phyloP scores from a whole-genome alignment of 2,797 vertebrate genomes.

The Coilia nasus region DNA sequence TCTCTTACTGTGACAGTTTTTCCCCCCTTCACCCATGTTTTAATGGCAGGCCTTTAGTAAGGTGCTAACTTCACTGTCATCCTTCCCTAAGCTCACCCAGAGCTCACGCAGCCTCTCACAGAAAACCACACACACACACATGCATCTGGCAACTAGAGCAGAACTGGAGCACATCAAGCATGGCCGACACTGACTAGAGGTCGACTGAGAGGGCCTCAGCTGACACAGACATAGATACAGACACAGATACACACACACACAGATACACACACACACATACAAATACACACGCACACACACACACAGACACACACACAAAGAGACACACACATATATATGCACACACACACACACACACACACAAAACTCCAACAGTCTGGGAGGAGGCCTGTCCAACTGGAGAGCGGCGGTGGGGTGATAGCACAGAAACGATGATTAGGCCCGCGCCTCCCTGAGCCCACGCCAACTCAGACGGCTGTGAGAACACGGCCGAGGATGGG shows the following conservation, averaged over 20 bases:
- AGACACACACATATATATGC: constrained; percentile 39
- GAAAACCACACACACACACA: not conserved
- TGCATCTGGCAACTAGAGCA: constrained; percentile 19
- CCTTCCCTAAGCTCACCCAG: not conserved
- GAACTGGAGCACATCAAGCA: constrained; percentile 49
- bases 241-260: constrained; percentile 6
- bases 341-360: not conserved
- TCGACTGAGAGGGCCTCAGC: constrained; percentile 66
- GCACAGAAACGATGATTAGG: constrained; percentile 76
- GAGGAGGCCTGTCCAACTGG: constrained; percentile 74
- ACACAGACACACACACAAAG: constrained; percentile 63
- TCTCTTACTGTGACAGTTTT: constrained; percentile 24
- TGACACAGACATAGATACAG: constrained; percentile 37
- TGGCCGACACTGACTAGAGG: constrained; percentile 52
- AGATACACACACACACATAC: not conserved
- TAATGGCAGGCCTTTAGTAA: not conserved
- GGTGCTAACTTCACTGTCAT: not conserved
- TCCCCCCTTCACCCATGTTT: not conserved
- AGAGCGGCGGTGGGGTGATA: constrained; percentile 73
- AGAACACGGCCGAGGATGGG: constrained; percentile 69
- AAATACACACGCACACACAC: constrained; percentile 47
- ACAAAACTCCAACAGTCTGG: constrained; percentile 71
- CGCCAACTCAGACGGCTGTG: constrained; percentile 78
- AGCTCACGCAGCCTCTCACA: not conserved
- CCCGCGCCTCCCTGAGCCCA: constrained; percentile 66